These are phyloP conservation scores for Tiliacea aurago DNA, from an alignment of 2,888 invertebrate species.

Conservation along the genomic window DNA sequence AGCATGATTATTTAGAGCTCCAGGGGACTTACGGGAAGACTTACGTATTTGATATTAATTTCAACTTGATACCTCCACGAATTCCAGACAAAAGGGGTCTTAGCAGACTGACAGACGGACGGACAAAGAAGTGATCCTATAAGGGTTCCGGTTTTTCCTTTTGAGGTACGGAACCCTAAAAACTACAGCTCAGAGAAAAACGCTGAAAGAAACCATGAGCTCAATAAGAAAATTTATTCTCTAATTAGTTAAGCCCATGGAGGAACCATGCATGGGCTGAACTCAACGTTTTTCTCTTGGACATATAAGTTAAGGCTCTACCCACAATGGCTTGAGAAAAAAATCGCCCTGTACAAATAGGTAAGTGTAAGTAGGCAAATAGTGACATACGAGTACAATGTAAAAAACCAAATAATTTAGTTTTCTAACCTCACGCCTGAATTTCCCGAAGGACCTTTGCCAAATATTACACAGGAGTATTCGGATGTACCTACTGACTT, in stretches of 20 bases:
- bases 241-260: no score
- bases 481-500: not conserved
- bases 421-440: conserved; percentile 4
- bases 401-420: conserved; percentile 1
- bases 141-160: no score
- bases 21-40: no score
- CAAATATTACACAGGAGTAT: conserved; percentile 31
- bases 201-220: not conserved
- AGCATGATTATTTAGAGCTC: no score
- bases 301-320: not conserved
- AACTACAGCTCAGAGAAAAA: not conserved
- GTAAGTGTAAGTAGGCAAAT: no score
- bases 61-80: no score
- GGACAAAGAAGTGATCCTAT: no score
- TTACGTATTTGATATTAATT: no score
- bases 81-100: no score
- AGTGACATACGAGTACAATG: not conserved
- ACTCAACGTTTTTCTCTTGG: not conserved
- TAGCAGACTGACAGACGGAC: no score
- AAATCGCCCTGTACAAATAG: not conserved
- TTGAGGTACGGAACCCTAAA: no score
- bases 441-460: conserved; percentile 20
- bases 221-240: not conserved
- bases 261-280: no score
- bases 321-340: not conserved